These are phyloP conservation scores for Tetragonula carbonaria DNA, from an alignment of 2,888 invertebrate genomes.

Conservation along the genomic window DNA sequence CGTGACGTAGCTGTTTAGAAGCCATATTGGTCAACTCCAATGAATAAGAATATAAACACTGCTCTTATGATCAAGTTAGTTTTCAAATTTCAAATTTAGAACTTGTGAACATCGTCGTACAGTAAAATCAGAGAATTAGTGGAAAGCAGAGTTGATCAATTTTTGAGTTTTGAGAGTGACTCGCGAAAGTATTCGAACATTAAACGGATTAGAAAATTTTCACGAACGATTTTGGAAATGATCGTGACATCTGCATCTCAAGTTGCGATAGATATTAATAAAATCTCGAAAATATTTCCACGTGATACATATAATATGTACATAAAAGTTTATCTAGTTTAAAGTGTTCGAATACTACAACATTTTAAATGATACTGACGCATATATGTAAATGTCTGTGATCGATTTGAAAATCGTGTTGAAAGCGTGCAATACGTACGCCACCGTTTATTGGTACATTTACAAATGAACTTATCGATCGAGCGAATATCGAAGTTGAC, in stretches of 20 bases:
- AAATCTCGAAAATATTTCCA: too few relatives aligned
- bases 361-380: too few relatives aligned
- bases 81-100: neutral
- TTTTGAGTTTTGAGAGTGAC: neutral
- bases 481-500: neutral
- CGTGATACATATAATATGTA: too few relatives aligned
- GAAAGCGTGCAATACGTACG: neutral
- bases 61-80: too few relatives aligned
- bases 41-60: neutral
- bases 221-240: neutral
- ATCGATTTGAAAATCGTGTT: neutral
- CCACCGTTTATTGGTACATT: neutral
- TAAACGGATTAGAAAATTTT: neutral
- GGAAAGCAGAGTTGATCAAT: neutral
- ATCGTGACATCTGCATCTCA: too few relatives aligned
- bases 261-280: too few relatives aligned
- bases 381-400: neutral
- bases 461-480: conserved; percentile 35
- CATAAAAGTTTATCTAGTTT: too few relatives aligned
- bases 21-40: neutral
- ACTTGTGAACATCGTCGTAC: neutral
- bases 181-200: neutral
- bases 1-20: neutral
- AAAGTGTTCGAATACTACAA: too few relatives aligned
- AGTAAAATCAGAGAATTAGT: neutral